Evolutionary conservation across 30 jellyfish, hydroid and myxozoan genomes (phyloP).

Genomic region (Pseudorhiza aurosa): DNA sequence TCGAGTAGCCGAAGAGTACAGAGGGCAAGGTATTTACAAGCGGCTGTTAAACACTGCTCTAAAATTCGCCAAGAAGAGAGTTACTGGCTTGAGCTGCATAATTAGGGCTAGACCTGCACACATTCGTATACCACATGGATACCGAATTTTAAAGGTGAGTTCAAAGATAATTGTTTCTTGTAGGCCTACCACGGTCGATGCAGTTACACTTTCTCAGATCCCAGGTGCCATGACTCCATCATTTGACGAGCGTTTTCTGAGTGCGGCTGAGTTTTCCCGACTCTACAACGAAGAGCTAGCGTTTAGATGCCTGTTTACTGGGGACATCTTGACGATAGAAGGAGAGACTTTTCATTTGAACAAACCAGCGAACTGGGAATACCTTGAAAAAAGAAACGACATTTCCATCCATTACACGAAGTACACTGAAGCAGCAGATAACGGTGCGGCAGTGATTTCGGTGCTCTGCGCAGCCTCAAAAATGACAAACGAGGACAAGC

Average conservation of each 20-base stretch:
- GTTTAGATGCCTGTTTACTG: conserved; percentile 5
- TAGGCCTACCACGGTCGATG: conserved; percentile 7
- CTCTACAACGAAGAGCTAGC: not conserved
- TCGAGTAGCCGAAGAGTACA: conserved; percentile 45
- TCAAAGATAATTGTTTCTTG: conserved; percentile 24
- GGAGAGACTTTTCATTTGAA: conserved; percentile 36
- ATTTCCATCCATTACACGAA: conserved; percentile 1
- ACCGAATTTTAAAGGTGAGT: not conserved
- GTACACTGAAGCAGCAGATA: not conserved
- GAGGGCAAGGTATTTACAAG: conserved; percentile 57
- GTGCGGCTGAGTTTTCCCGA: conserved; percentile 9
- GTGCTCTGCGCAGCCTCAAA: conserved; percentile 6
- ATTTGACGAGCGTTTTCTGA: conserved; percentile 3
- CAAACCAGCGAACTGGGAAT: conserved; percentile 10
- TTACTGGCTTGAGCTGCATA: not conserved
- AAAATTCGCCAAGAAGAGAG: conserved; percentile 4
- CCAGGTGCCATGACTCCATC: not conserved
- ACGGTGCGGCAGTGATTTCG: conserved; percentile 2
- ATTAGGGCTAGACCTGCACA: conserved; percentile 52
- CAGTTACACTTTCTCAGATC: not conserved
- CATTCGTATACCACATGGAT: conserved; percentile 29
- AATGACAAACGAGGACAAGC: conserved; percentile 12
- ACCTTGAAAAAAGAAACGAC: conserved; percentile 27
- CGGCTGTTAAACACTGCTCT: conserved; percentile 23
- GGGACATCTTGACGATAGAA: conserved; percentile 43